These are phyloP conservation scores for Ariolimax columbianus DNA, from an alignment of 2,888 invertebrate genomes.

Conservation along the genomic window DNA sequence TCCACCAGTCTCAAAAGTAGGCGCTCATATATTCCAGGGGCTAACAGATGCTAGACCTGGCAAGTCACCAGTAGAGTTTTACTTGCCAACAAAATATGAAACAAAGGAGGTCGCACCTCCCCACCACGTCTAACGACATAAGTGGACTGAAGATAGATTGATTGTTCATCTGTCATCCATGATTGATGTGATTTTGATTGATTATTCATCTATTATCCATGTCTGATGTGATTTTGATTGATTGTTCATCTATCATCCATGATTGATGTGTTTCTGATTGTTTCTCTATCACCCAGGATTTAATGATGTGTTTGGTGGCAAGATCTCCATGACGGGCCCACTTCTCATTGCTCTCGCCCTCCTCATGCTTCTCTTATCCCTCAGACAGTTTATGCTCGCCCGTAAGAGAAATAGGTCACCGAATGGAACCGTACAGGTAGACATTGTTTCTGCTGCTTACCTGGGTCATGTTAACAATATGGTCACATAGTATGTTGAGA, in stretches of 20 bases:
- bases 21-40: too few relatives aligned
- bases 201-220: too few relatives aligned
- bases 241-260: neutral
- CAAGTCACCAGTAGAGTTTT: too few relatives aligned
- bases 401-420: conserved; percentile 58
- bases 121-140: too few relatives aligned
- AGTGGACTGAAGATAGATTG: too few relatives aligned
- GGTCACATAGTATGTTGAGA: too few relatives aligned
- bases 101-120: too few relatives aligned
- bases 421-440: conserved; percentile 48
- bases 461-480: neutral
- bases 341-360: conserved; percentile 65
- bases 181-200: too few relatives aligned
- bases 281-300: conserved; percentile 60
- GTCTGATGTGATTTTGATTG: too few relatives aligned
- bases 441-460: neutral
- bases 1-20: too few relatives aligned
- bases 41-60: too few relatives aligned
- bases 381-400: conserved; percentile 64
- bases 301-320: conserved; percentile 64
- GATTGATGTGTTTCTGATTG: neutral
- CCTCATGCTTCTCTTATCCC: conserved; percentile 62
- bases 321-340: conserved; percentile 66
- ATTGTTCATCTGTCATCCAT: neutral
- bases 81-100: too few relatives aligned